These are phyloP conservation scores for Masnerella sp. DNA, from an alignment of 2,888 invertebrate genomes.

Conservation along the genomic window DNA sequence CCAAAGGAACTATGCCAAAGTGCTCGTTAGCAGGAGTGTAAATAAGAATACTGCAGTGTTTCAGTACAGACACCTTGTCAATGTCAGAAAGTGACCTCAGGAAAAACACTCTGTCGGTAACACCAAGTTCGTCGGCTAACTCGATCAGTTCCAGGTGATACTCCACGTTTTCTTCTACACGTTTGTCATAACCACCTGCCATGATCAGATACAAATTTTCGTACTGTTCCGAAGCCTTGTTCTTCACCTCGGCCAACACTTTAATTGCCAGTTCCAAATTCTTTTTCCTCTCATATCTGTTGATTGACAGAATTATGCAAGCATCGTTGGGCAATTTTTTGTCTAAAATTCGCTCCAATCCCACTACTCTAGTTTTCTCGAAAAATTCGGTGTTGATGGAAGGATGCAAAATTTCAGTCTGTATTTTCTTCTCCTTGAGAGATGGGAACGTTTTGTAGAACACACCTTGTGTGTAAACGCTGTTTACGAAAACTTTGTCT, in stretches of 20 bases:
- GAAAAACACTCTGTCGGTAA: conserved; percentile 88
- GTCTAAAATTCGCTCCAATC: conserved; percentile 79
- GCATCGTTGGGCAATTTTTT: conserved; percentile 74
- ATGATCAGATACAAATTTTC: conserved; percentile 89
- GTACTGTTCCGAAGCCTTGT: conserved; percentile 79
- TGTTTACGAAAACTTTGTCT: conserved; percentile 95
- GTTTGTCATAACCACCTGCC: conserved; percentile 97
- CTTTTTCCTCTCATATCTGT: conserved; percentile 98
- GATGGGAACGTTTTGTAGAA: conserved; percentile 91
- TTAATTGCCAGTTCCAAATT: conserved; percentile 91
- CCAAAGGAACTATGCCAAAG: conserved; percentile 99
- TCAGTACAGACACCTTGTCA: conserved; percentile 90
- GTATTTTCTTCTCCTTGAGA: conserved; percentile 80
- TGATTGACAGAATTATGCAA: conserved; percentile 93
- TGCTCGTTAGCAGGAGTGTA: conserved; percentile 99
- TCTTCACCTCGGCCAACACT: conserved; percentile 85
- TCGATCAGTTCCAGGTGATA: conserved; percentile 87
- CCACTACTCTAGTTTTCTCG: conserved; percentile 79
- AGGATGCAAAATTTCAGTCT: conserved; percentile 94
- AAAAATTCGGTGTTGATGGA: conserved; percentile 91
- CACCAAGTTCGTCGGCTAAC: conserved; percentile 82
- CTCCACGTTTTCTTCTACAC: conserved; percentile 91
- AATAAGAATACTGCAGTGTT: conserved; percentile 86
- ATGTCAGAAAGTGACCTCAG: conserved; percentile 92
- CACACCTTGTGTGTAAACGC: conserved; percentile 94